Conservation (phyloP, 92 coral and sea anemone species). For the Pocillopora grandis region DNA sequence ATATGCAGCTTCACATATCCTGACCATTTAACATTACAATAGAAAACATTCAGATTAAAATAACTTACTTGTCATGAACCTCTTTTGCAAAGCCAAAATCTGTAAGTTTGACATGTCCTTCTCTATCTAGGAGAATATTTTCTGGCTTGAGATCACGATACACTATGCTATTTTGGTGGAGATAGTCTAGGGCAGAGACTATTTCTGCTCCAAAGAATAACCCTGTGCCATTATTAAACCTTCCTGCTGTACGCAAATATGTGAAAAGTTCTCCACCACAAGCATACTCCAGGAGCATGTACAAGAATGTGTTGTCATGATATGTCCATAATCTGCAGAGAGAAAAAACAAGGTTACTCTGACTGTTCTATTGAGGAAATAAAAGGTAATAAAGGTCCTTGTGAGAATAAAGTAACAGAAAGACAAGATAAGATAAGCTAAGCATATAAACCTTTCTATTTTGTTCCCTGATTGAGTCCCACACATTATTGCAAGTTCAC, state of each 20-base stretch:
- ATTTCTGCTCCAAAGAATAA: conserved; percentile 94
- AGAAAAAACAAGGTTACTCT: neutral
- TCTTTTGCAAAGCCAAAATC: conserved; percentile 99
- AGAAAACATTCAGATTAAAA: neutral
- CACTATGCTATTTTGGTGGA: conserved; percentile 85
- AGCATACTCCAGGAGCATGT: conserved; percentile 95
- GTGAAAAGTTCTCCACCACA: conserved; percentile 98
- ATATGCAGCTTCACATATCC: neutral
- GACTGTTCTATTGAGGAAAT: no score
- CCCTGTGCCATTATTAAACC: conserved; percentile 97
- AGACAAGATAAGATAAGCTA: no score
- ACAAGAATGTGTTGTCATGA: conserved; percentile 94
- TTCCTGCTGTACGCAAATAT: conserved; percentile 95
- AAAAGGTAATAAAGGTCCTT: no score
- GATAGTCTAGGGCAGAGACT: conserved; percentile 92
- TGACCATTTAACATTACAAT: neutral
- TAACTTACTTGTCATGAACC: conserved; percentile 97
- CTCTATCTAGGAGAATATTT: conserved; percentile 90
- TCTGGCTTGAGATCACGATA: conserved; percentile 98
- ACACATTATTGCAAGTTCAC: no score
- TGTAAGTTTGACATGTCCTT: conserved; percentile 97
- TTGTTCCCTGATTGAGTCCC: no score
- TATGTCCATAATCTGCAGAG: conserved; percentile 88
- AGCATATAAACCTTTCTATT: no score
- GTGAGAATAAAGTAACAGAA: no score